Evolutionary conservation across 2,888 invertebrate genomes (phyloP).

Genomic region (Imbricaverruca yamaguchii): DNA sequence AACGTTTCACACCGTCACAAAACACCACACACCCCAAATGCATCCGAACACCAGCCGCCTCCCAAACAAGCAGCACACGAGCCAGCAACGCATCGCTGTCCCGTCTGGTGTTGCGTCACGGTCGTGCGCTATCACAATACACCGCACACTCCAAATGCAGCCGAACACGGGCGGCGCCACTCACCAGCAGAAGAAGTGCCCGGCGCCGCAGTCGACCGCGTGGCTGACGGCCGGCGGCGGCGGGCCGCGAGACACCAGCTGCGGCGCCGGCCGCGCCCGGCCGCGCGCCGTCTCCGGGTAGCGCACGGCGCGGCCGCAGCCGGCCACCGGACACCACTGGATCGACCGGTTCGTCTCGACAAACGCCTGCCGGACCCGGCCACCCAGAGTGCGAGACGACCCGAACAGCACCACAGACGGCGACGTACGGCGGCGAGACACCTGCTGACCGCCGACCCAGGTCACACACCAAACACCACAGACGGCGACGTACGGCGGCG

Average conservation of each 20-base stretch:
- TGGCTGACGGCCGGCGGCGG: constrained; percentile 47
- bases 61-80: too few species aligned
- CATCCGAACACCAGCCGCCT: too few species aligned
- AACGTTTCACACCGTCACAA: too few species aligned
- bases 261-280: constrained; percentile 27
- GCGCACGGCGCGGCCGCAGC: constrained; percentile 57
- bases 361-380: constrained; percentile 49
- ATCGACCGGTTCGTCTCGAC: constrained; percentile 61
- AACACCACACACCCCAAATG: too few species aligned
- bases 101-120: too few species aligned
- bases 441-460: too few species aligned
- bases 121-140: too few species aligned
- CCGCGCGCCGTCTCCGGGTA: constrained; percentile 51
- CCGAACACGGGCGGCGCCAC: constrained; percentile 8
- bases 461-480: too few species aligned
- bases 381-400: background rate
- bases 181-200: constrained; percentile 62
- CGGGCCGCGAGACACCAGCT: constrained; percentile 32
- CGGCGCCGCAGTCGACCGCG: constrained; percentile 61
- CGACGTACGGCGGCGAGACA: too few species aligned
- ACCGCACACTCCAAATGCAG: too few species aligned
- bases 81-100: too few species aligned
- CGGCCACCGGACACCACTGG: constrained; percentile 62
- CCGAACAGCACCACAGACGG: background rate
- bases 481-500: too few species aligned